These are phyloP conservation scores for Crotalus tigris DNA, from an alignment of 2,113 vertebrate genomes.

Conservation along the genomic window DNA sequence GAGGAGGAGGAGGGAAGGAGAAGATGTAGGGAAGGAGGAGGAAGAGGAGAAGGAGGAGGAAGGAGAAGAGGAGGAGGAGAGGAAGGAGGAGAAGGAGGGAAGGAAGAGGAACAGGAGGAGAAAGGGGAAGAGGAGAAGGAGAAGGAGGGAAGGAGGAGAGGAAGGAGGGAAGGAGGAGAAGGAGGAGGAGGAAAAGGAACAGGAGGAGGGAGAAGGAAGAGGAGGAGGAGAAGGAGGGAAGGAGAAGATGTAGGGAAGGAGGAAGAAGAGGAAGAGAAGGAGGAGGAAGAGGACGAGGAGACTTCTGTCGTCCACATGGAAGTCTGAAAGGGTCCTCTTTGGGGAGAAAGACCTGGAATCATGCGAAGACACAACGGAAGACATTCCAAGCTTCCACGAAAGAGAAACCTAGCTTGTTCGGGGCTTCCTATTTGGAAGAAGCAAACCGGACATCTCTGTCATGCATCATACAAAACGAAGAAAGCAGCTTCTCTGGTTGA, in stretches of 20 bases:
- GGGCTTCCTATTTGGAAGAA: neutral
- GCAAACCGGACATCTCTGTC: neutral
- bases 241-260: conserved; percentile 39
- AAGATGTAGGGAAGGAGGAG: too few species aligned
- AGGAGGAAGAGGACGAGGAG: neutral
- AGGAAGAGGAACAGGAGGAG: neutral
- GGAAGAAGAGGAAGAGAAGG: neutral
- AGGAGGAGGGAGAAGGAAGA: too few species aligned
- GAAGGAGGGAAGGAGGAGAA: too few species aligned
- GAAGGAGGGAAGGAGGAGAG: too few species aligned
- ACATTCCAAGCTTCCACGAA: neutral
- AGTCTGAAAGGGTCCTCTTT: neutral
- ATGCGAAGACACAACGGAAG: neutral
- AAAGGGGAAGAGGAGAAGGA: too few species aligned
- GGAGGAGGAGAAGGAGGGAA: neutral
- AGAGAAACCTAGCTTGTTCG: neutral
- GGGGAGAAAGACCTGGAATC: neutral
- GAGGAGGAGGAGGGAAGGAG: neutral
- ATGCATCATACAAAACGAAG: neutral
- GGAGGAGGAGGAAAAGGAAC: fast-evolving
- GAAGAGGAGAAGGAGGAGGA: too few species aligned
- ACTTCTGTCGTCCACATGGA: neutral
- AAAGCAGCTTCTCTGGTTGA: neutral
- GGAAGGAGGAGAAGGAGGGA: fast-evolving
- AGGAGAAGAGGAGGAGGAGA: too few species aligned